Evolutionary conservation across 2,888 invertebrate species (phyloP), one percentile per base, ranked within the genome.

Genomic region (Scotopteryx bipunctaria): DNA sequence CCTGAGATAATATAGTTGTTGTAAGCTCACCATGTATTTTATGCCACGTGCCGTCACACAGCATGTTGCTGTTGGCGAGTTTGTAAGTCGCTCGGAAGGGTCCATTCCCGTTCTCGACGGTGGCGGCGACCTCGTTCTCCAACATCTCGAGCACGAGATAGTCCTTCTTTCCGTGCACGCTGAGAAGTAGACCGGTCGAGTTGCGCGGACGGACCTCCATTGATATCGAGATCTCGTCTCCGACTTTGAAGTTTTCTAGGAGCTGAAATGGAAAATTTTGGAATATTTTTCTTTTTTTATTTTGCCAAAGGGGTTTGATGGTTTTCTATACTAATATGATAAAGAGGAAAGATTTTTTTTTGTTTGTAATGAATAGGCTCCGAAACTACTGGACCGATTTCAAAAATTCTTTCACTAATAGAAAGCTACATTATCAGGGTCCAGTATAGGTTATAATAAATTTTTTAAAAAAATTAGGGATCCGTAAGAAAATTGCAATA

Each of bases 21-120:
- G n/a, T n/a, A n/a, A n/a, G n/a, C 69, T 78, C 77, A 95, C 95
- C 94, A 83, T 93, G 92, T 67, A 98, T 96, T 49, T 92, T 94
- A 75, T 99, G 98, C 99, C 99, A 99, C 46, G 96, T 92, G 37
- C 99, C 99, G 81, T 99, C 98, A 76, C 99, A 99, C 55, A 98
- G 92, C 66, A 94, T 93, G 53, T 92, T 92, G 40, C 93, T 92
- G 35, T 92, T 90, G 21, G 93, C 93, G 0, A 94, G 89, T 42
- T 92, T 92, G 77, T 94, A 97, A 14, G 92, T 93, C 1, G 97
- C 94, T 1, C 93, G 92, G 65, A 96, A 94, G 1, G 94, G 93
- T 5, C 97, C 97, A 68, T 93, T 94, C 0, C 96, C 95, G 66
- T 96, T 96, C 63, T 97, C 96, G 0, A 96, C 97, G 0, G 94